Percentiles rank a stretch among this genome's conserved stretches.
Conservation (phyloP, 1,140 invertebrate genomes). For the Maniola jurtina region DNA sequence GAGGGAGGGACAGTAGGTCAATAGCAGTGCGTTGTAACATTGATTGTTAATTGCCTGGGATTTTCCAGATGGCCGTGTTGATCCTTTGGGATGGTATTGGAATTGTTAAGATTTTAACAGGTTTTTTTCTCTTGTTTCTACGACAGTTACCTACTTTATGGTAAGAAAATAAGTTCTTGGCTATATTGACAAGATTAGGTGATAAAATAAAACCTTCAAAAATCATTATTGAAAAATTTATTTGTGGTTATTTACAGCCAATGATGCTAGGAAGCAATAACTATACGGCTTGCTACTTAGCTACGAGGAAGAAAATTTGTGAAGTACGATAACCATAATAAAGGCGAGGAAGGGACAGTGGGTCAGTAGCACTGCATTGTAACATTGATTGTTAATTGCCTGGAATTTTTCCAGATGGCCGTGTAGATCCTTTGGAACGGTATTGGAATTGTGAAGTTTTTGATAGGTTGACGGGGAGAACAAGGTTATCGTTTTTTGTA, state of each 20-base stretch:
- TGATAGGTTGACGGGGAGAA: too few relatives aligned
- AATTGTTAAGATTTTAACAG: not conserved
- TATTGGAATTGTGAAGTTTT: not conserved
- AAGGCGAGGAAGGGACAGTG: conserved; percentile 21
- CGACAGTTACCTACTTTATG: too few relatives aligned
- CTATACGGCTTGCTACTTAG: too few relatives aligned
- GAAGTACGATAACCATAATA: too few relatives aligned
- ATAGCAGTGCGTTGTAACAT: conserved; percentile 35
- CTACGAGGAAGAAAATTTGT: too few relatives aligned
- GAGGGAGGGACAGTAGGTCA: conserved; percentile 30
- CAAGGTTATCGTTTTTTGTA: too few relatives aligned
- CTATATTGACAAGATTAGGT: too few relatives aligned
- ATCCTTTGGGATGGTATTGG: not conserved
- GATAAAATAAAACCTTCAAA: too few relatives aligned
- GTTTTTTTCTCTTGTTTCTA: not conserved
- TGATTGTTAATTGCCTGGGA: conserved; percentile 46
- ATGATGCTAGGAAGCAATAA: too few relatives aligned
- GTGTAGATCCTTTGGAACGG: not conserved
- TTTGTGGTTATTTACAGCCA: too few relatives aligned
- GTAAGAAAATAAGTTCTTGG: too few relatives aligned
- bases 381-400: conserved; percentile 49
- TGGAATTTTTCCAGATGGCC: conserved; percentile 26
- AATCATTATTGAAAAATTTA: too few relatives aligned
- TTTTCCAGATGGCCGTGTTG: conserved; percentile 19
- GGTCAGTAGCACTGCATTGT: conserved; percentile 28